Evolutionary conservation across 2,113 vertebrate species (phyloP).

Genomic region (Centrocercus urophasianus): DNA sequence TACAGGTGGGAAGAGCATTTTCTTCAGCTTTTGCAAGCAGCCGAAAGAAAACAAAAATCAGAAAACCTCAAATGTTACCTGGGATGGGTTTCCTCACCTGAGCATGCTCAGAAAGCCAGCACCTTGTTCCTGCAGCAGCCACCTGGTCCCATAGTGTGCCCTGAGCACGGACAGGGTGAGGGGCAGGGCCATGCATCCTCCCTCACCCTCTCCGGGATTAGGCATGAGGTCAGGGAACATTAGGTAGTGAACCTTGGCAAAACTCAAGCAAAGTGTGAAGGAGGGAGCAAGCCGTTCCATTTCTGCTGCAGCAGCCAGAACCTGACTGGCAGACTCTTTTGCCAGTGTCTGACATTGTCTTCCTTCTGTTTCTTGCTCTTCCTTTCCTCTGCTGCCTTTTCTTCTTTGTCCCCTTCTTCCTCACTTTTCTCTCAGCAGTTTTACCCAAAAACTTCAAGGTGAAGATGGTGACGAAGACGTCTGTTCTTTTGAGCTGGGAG

Average conservation of each 20-base stretch:
- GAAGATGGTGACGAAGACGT: constrained; percentile 95
- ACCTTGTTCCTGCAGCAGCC: constrained; percentile 70
- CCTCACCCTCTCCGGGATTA: background rate
- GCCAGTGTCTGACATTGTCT: constrained; percentile 18
- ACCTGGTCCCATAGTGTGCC: background rate
- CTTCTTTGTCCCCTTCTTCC: constrained; percentile 50
- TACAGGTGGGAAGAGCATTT: constrained; percentile 77
- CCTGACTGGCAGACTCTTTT: background rate
- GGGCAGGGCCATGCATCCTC: background rate
- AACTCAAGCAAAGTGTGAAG: constrained; percentile 52
- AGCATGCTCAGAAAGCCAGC: constrained; percentile 65
- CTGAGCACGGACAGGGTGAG: constrained; percentile 20
- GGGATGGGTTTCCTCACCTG: constrained; percentile 54
- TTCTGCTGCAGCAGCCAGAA: background rate
- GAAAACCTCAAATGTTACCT: background rate
- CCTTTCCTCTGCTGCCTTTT: constrained; percentile 59
- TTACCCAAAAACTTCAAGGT: constrained; percentile 98
- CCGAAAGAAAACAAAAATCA: constrained; percentile 5
- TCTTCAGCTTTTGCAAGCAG: constrained; percentile 68
- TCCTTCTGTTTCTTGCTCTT: constrained; percentile 37
- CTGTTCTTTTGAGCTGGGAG: constrained; percentile 94
- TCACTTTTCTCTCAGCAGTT: constrained; percentile 81
- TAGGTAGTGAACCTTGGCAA: constrained; percentile 26
- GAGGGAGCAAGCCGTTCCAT: background rate
- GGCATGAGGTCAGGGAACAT: constrained; percentile 1